Conservation (phyloP, 2,888 invertebrate genomes). For the Sesia apiformis region DNA sequence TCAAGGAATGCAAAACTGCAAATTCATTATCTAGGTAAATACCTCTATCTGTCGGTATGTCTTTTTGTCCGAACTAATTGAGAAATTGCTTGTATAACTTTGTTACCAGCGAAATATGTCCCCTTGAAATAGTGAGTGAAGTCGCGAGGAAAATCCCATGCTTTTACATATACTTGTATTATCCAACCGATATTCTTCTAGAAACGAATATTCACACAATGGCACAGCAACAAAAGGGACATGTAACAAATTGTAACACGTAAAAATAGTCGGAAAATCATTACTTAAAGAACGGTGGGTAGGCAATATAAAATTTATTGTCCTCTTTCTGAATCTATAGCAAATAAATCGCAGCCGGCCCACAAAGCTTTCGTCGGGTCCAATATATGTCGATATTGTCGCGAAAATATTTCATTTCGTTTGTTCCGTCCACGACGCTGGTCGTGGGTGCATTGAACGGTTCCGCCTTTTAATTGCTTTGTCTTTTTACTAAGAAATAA, state of each 20-base stretch:
- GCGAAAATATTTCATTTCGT: slow-evolving; percentile 37
- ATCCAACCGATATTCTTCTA: too few relatives aligned
- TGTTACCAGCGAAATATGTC: too few relatives aligned
- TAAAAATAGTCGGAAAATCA: slow-evolving; percentile 10
- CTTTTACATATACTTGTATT: too few relatives aligned
- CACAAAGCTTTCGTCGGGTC: slow-evolving; percentile 23
- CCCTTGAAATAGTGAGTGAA: too few relatives aligned
- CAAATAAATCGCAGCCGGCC: slow-evolving; percentile 34
- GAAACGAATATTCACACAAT: slow-evolving; percentile 1
- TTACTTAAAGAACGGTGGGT: slow-evolving; percentile 14
- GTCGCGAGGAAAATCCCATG: too few relatives aligned
- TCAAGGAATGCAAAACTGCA: too few relatives aligned
- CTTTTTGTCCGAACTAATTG: too few relatives aligned
- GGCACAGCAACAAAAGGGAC: slow-evolving; percentile 4
- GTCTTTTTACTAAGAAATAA: background rate
- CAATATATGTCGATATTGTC: slow-evolving; percentile 40
- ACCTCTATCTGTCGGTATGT: too few relatives aligned
- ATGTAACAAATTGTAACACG: slow-evolving; percentile 7
- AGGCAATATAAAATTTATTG: slow-evolving; percentile 25
- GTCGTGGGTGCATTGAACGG: background rate
- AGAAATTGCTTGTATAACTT: too few relatives aligned
- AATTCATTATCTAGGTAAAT: too few relatives aligned
- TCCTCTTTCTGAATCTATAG: slow-evolving; percentile 21
- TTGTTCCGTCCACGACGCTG: slow-evolving; percentile 5
- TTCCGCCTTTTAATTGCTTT: background rate